These are phyloP conservation scores for Bombus difficillimus DNA, from an alignment of 1,140 invertebrate species.

Conservation along the genomic window DNA sequence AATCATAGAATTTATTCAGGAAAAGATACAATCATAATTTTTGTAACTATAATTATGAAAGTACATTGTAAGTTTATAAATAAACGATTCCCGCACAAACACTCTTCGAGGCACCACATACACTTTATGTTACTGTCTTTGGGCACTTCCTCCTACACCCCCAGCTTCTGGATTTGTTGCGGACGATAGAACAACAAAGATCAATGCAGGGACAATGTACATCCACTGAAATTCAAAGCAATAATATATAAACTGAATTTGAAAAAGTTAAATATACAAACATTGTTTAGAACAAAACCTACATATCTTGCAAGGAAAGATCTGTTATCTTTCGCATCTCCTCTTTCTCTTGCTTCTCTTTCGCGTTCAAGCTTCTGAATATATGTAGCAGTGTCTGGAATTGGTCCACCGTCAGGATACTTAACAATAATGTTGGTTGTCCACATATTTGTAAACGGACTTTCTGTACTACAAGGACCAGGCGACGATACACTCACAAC, in stretches of 20 bases:
- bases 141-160: conserved; percentile 76
- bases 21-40: conserved; percentile 18
- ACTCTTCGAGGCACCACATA: conserved; percentile 34
- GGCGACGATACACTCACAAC: conserved; percentile 74
- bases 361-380: conserved; percentile 96
- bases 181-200: conserved; percentile 93
- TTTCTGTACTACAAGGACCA: conserved; percentile 68
- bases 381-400: conserved; percentile 94
- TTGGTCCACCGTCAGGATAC: conserved; percentile 77
- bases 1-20: conserved; percentile 43
- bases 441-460: conserved; percentile 74
- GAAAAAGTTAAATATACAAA: background rate
- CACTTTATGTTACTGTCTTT: conserved; percentile 66
- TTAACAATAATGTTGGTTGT: conserved; percentile 75
- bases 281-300: conserved; percentile 80
- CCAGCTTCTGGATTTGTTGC: conserved; percentile 90
- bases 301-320: conserved; percentile 99
- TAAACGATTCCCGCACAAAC: conserved; percentile 31
- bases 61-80: conserved; percentile 52
- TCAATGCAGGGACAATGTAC: conserved; percentile 94
- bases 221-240: conserved; percentile 90
- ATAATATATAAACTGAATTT: background rate
- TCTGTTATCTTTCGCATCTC: conserved; percentile 95
- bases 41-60: conserved; percentile 53
- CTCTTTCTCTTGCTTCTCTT: conserved; percentile 93